Evolutionary conservation across 2,113 vertebrate genomes (phyloP).

Genomic region (Porphyrio hochstetteri): DNA sequence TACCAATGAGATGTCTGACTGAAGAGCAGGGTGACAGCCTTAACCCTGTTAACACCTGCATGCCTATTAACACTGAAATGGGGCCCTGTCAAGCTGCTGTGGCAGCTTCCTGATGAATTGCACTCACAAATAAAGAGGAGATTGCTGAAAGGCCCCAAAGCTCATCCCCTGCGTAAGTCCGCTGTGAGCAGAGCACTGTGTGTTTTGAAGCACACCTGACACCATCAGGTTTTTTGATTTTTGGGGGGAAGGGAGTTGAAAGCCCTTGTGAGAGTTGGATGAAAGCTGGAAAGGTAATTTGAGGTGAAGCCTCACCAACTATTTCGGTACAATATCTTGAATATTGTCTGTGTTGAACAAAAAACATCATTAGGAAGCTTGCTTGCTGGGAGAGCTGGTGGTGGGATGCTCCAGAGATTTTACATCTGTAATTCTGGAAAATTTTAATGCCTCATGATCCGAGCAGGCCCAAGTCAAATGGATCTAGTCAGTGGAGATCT

Average conservation of each 20-base stretch:
- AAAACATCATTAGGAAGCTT: background rate
- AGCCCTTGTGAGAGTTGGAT: background rate
- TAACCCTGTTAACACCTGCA: background rate
- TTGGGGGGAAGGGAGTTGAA: background rate
- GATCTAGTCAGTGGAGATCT: background rate
- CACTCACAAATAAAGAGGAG: background rate
- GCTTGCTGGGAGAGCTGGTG: background rate
- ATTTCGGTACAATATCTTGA: background rate
- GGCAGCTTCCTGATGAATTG: background rate
- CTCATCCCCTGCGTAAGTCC: background rate
- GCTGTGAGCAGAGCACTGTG: fast-evolving
- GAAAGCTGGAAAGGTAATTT: background rate
- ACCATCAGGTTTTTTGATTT: background rate
- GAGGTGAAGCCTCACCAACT: background rate
- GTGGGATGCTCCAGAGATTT: background rate
- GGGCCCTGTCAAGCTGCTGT: background rate
- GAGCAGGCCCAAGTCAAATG: background rate
- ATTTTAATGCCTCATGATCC: background rate
- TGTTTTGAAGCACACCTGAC: background rate
- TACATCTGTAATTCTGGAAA: background rate
- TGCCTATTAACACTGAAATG: background rate
- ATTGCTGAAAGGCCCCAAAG: background rate
- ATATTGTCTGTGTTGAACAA: background rate
- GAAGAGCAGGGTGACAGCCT: background rate
- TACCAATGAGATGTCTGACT: background rate